Evolutionary conservation across 2,888 invertebrate species (phyloP), one percentile per base, ranked within the genome.

Genomic region (Drosophila fungiperda): DNA sequence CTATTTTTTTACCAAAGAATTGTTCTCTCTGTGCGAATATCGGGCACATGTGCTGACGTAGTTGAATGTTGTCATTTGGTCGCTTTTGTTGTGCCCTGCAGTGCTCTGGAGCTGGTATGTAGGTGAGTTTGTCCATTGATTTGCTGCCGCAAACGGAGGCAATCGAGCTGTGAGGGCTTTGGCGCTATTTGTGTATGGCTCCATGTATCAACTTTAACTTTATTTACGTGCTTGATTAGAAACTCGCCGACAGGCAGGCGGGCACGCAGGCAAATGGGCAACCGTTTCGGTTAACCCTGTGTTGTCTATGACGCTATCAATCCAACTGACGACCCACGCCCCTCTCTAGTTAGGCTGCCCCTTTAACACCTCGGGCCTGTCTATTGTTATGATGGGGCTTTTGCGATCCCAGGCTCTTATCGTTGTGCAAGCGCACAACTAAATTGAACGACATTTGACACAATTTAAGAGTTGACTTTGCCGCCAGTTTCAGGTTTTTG

Each of bases 141-240:
- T 80, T 67, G 85, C 73, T 80, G 86, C 61, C 67, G 49, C 72
- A 53, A 40, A 85, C 72, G 42, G 20, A 59, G 86, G 80, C 83
- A 78, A 73, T 82, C 62, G 55, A 36, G 80, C 55, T 48, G 53
- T 36, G 32, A 58, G 33, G 68, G 26, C 35, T 57, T 67, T 63
- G 61, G 72, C 78, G 69, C 59, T 60, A 68, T 69, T 68, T 74
- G 76, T 63, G 62, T 59, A 26, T 58, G 72, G 63, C 58, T 59
- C 20, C 63, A 62, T 75, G 84, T 80, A 87, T 89, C 80, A 82
- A 87, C 89, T 85, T 85, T 87, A 85, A 83, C 89, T 87, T 87
- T 87, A 87, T 89, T 87, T 87, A 87, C 87, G 88, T 87, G 87
- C 87, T 87, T 87, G 89, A 87, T 87, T 87, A 89, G 88, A 86